Conservation (phyloP, 2,888 invertebrate species). For the Marronus borbonicus region DNA sequence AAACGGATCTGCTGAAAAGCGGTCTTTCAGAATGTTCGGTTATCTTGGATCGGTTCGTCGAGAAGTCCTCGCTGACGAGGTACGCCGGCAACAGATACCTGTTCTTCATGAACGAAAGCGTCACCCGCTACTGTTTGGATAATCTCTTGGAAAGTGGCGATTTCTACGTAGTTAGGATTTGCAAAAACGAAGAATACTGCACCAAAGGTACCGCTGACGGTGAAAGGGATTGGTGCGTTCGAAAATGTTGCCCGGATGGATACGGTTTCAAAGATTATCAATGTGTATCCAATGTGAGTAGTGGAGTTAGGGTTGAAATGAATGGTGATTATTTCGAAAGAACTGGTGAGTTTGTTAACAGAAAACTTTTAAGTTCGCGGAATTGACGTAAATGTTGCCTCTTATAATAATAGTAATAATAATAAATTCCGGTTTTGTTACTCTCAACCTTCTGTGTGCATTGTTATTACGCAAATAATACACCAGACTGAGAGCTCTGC, state of each 20-base stretch:
- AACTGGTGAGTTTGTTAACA: slow-evolving; percentile 19
- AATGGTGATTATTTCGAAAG: slow-evolving; percentile 13
- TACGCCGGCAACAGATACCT: background rate
- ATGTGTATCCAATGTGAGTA: background rate
- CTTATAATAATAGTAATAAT: too few species aligned
- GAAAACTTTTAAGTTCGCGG: background rate
- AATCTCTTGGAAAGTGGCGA: background rate
- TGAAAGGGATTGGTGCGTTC: slow-evolving; percentile 23
- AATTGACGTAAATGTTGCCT: too few species aligned
- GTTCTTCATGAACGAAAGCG: background rate
- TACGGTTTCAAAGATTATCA: slow-evolving; percentile 20
- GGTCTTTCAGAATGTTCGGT: slow-evolving; percentile 7
- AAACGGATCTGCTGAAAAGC: slow-evolving; percentile 8
- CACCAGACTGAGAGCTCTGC: too few species aligned
- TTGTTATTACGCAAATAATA: too few species aligned
- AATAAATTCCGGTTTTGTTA: too few species aligned
- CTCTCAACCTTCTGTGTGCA: too few species aligned
- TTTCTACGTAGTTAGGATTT: slow-evolving; percentile 16
- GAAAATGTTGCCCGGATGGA: slow-evolving; percentile 32
- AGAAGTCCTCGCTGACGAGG: background rate
- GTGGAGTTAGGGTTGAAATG: slow-evolving; percentile 11
- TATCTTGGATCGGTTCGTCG: slow-evolving; percentile 16
- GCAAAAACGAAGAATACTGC: slow-evolving; percentile 13
- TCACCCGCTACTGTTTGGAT: slow-evolving; percentile 21
- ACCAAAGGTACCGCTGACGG: background rate